Base-by-base conservation (phyloP, 2,888 invertebrate species). In the Ceraclea dissimilis region DNA sequence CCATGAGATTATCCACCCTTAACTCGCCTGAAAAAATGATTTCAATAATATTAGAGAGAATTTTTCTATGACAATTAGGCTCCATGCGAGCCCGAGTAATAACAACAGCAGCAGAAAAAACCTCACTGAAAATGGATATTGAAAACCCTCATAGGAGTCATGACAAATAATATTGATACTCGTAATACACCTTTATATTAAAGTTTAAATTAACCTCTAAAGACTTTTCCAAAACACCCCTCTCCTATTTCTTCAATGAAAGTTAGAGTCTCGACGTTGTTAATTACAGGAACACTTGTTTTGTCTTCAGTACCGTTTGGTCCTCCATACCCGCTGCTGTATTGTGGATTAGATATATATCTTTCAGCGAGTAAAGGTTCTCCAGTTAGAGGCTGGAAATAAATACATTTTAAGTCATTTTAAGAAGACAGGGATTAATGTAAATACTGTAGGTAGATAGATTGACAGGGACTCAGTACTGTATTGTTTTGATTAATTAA, bases 211-310 rank as follows among this genome's bases (percentile, higher is more conserved):
- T 10, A 49, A 90, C 92, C 92, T 86, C 88, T 90, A 68, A 83
- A 90, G 47, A 92, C 92, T 74, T 90, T 90, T 26, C 92, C 92
- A 66, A 91, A 93, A 66, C 89, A 91, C 1, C 92, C 92, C 69
- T 92, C 90, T 2, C 92, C 92, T 52, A 92, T 86, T 66, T 88
- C 88, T 65, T 87, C 83, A 2, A 86, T 70, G 68, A 88, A 86
- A 11, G 79, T 78, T 20, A 93, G 76, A 2, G 82, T 81, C 59
- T 85, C 86, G 51, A 84, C 75, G 50, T 79, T 76, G 50, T 79
- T 76, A 46, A 88, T 70, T 48, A 84, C 75, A 13, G 82, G 83
- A 13, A 88, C 83, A 52, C 67, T 26, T 62, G 64, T 19, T 57
- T 59, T 16, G 62, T 63, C 49, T 65, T 67, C 68, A 44, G 71